phyloP scores from a whole-genome alignment of 2,888 invertebrate genomes.

The Physocephala rufipes region DNA sequence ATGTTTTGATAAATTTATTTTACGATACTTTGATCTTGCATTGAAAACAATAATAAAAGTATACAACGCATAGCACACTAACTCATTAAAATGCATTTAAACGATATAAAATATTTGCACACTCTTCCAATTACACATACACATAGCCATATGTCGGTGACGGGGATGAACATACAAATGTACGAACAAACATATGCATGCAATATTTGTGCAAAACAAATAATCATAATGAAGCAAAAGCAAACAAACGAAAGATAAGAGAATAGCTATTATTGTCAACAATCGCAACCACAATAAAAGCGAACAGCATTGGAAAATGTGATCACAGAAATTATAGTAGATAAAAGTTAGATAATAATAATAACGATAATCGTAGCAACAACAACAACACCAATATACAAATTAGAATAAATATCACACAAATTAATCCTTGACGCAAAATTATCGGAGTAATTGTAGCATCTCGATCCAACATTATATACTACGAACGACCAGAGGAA shows the following conservation, averaged over 20 bases:
- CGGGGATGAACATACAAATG: too few relatives aligned
- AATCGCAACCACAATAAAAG: slow-evolving; percentile 7
- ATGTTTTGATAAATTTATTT: not conserved
- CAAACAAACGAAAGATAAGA: slow-evolving; percentile 1
- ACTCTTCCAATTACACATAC: slow-evolving; percentile 6
- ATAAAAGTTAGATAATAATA: not conserved
- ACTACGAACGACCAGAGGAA: too few relatives aligned
- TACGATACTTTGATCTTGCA: slow-evolving; percentile 36
- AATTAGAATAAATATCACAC: slow-evolving; percentile 35
- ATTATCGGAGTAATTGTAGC: too few relatives aligned
- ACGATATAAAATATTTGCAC: not conserved
- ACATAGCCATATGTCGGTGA: too few relatives aligned
- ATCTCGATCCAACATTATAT: too few relatives aligned
- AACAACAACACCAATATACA: slow-evolving; percentile 5
- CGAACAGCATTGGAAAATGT: slow-evolving; percentile 2
- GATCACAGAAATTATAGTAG: not conserved
- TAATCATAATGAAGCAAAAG: slow-evolving; percentile 31
- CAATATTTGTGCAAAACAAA: not conserved
- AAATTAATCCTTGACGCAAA: slow-evolving; percentile 1
- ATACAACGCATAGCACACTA: not conserved
- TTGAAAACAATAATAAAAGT: slow-evolving; percentile 3
- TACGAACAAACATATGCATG: not conserved
- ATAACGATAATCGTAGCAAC: not conserved
- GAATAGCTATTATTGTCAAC: slow-evolving; percentile 17
- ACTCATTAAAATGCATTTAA: not conserved